phyloP scores from a whole-genome alignment of 1,140 invertebrate genomes.

The Heliconius hewitsoni region DNA sequence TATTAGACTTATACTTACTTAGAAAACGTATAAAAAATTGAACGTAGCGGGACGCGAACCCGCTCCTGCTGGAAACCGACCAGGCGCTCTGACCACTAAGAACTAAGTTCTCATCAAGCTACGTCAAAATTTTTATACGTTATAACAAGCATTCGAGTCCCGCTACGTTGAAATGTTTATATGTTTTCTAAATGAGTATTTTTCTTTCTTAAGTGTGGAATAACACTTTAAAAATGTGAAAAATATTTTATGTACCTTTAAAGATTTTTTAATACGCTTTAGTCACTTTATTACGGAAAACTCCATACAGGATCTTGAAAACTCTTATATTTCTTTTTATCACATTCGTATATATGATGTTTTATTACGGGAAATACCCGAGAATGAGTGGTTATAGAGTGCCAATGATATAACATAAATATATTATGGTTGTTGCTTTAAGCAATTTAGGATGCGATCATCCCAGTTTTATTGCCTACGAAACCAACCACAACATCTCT shows the following conservation, averaged over 20 bases:
- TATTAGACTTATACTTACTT: too few relatives aligned
- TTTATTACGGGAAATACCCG: constrained; percentile 18
- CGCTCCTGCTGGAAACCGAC: too few relatives aligned
- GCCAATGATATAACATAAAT: constrained; percentile 34
- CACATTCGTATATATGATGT: neutral
- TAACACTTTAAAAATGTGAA: too few relatives aligned
- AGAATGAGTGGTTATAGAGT: constrained; percentile 32
- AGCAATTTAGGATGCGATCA: constrained; percentile 36
- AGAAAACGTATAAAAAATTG: too few relatives aligned
- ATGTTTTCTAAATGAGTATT: too few relatives aligned
- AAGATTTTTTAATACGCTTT: neutral
- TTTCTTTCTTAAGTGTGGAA: too few relatives aligned
- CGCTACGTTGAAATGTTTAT: too few relatives aligned
- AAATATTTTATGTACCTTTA: neutral
- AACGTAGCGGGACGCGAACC: too few relatives aligned
- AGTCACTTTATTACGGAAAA: neutral
- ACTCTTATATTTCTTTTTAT: neutral
- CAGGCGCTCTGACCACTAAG: too few relatives aligned
- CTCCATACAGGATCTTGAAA: neutral
- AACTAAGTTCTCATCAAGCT: too few relatives aligned
- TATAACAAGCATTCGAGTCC: too few relatives aligned
- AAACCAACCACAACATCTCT: constrained; percentile 14
- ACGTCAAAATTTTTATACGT: too few relatives aligned
- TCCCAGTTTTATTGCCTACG: constrained; percentile 36
- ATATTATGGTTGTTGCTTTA: constrained; percentile 22